Evolutionary conservation across 1,140 invertebrate genomes (phyloP), one percentile per base, ranked within the genome.

Genomic region (Trypoxylus dichotomus): DNA sequence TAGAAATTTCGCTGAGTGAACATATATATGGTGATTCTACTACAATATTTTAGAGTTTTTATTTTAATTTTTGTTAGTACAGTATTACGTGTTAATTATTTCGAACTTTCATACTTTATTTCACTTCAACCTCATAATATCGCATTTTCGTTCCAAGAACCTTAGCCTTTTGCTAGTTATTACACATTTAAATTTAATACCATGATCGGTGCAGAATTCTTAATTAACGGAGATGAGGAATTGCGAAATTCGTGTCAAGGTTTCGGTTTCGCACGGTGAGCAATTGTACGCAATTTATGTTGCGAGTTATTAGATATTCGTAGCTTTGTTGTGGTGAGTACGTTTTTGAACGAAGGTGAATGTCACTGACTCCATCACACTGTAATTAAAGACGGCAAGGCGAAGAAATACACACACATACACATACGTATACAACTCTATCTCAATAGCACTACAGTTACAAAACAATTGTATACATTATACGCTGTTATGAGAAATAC

Each of bases 221-320:
- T 68, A 68, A 68, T 68, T 68, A 68, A 68, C 24, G 24, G 24
- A 29, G 24, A 68, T 68, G 27, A 68, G 60, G 60, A 27, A 24
- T 68, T 68, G 27, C 8, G 60, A 68, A 68, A 68, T 68, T 68
- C 60, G 7, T 68, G 60, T 68, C 60, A 68, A 68, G 60, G 60
- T 68, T 68, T 24, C 11, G 13, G 60, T 68, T 68, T 68, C 15
- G 60, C 60, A 68, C 21, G 60, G 60, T 24, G 13, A 68, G 21
- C 27, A 68, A 68, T 68, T 29, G 60, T 29, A 27, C 24, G 19
- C 7, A 68, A 24, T 68, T 68, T 29, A 29, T 24, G 60, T 13
- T 68, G 24, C 24, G 3, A 68, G 21, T 27, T 68, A 68, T 68
- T 3, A 24, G 60, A 68, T 68, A n/a, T n/a, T n/a, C 7, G 24